Base-by-base conservation (phyloP, 2,888 invertebrate species). In the Drosophila robusta region DNA sequence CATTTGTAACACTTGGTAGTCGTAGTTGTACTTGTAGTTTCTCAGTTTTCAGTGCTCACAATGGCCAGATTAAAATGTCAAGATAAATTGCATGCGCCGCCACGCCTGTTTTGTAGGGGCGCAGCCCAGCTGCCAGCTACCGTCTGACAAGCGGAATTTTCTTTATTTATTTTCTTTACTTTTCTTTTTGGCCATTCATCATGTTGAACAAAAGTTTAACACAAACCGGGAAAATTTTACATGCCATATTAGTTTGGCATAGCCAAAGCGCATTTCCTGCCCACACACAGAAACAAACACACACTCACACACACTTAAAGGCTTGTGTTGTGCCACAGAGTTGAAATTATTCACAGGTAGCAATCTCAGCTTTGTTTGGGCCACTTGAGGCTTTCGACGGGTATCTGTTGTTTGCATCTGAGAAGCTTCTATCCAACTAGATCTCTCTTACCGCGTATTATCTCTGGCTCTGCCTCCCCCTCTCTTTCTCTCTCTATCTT, bases 181-280 rank as follows among this genome's bases (percentile, higher is more conserved):
- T 58, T 55, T 11, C 12, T 18, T 34, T 65, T 62, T 54, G 54
- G 65, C 61, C 71, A 75, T 80, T 78, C 63, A 81, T 84, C 75
- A 75, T 68, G 42, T 7, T 50, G 42, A 51, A 62, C 54, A 58
- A 73, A 54, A 76, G 55, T 65, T 70, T 16, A 62, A 52, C 63
- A 38, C 55, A 57, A 41, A 42, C 64, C 46, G 34, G 52, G 55
- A 55, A 55, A 61, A 62, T 58, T 66, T 58, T 52, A 62, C 69
- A 74, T 60, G 70, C 58, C 57, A 60, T 60, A 82, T 72, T 80
- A 79, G 72, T 55, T 79, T 60, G 57, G 62, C 70, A 56, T 51
- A 68, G 51, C 45, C 47, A 75, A 80, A 82, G 83, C 73, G 80
- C 83, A 80, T 83, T 80, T 86, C 87, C 80, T 86, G 73, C 65